phyloP scores from a whole-genome alignment of 2,113 vertebrate species.

The Percina caprodes region DNA sequence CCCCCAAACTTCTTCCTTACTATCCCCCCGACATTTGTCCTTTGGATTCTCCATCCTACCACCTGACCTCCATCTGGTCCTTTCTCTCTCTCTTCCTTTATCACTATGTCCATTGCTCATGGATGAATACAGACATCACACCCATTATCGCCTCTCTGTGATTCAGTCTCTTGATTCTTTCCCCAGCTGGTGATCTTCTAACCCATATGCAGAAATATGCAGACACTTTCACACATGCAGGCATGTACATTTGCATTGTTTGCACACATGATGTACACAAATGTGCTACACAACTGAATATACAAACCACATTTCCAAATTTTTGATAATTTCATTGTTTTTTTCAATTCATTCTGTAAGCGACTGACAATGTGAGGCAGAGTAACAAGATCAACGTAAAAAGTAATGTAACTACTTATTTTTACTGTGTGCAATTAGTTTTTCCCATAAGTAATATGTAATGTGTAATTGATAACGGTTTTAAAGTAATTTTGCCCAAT shows the following conservation, averaged over 20 bases:
- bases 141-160: constrained; percentile 46
- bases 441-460: not conserved
- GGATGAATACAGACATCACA: constrained; percentile 37
- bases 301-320: not conserved
- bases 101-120: not conserved
- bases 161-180: constrained; percentile 51
- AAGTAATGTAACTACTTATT: no score
- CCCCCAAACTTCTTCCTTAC: constrained; percentile 20
- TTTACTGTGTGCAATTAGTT: not conserved
- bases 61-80: constrained; percentile 16
- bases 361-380: not conserved
- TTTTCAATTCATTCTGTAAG: not conserved
- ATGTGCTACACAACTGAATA: not conserved
- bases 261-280: not conserved
- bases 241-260: not conserved
- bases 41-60: constrained; percentile 6
- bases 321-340: not conserved
- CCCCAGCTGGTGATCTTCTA: constrained; percentile 35
- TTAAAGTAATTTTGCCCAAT: no score
- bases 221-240: constrained; percentile 1
- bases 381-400: not conserved
- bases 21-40: constrained; percentile 25
- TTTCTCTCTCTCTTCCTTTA: not conserved
- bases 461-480: not conserved
- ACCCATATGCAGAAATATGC: constrained; percentile 13